Conservation (phyloP, 2,888 invertebrate genomes). For the Erebia epiphron region DNA sequence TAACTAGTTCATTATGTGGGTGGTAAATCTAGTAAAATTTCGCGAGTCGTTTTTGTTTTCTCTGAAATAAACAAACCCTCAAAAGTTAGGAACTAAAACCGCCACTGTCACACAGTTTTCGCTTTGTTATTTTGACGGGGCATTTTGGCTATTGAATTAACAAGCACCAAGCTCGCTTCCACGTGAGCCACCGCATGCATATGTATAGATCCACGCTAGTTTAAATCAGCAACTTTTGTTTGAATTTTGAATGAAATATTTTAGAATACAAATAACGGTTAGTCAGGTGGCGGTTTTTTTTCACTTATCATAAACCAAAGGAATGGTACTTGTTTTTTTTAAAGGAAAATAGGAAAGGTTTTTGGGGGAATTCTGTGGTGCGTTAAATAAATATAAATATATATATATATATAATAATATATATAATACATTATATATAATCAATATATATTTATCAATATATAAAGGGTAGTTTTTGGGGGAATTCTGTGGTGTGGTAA, state of each 20-base stretch:
- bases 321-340: background rate
- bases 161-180: constrained; percentile 12
- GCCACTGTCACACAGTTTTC: constrained; percentile 13
- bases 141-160: constrained; percentile 18
- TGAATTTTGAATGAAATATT: background rate
- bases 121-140: constrained; percentile 17
- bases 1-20: too few species aligned
- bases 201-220: background rate
- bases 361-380: too few species aligned
- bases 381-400: too few species aligned
- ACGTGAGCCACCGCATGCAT: constrained; percentile 11
- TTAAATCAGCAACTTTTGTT: constrained; percentile 2
- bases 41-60: too few species aligned
- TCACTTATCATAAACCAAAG: background rate
- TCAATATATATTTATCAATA: too few species aligned
- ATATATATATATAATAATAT: too few species aligned
- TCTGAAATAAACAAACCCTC: background rate
- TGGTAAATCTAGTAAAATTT: too few species aligned
- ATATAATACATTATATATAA: too few species aligned
- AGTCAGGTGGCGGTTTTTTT: background rate
- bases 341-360: background rate
- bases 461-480: too few species aligned
- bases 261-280: background rate
- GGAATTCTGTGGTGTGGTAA: too few species aligned
- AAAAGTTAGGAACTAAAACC: constrained; percentile 8